Conservation (phyloP, 2,888 invertebrate species). For the Harpalus rufipes region DNA sequence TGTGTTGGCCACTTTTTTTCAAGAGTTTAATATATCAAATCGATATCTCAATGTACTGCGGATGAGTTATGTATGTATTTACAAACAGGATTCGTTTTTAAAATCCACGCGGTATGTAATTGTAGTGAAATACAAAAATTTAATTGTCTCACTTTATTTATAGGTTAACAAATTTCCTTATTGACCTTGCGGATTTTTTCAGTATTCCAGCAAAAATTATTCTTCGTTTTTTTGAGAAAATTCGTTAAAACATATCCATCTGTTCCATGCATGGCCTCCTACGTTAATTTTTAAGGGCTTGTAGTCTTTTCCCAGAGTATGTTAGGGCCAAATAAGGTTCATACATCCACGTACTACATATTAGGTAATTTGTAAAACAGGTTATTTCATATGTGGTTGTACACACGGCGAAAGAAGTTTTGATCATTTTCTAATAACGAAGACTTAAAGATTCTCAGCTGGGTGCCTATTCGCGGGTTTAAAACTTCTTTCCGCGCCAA, state of each 20-base stretch:
- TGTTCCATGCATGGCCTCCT: not conserved
- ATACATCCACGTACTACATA: conserved; percentile 52
- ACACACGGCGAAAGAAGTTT: conserved; percentile 36
- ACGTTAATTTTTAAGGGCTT: conserved; percentile 7
- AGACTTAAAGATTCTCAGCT: not conserved
- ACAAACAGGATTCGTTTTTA: too few relatives aligned
- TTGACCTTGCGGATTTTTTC: not conserved
- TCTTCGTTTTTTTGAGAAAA: not conserved
- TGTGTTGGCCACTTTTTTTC: too few relatives aligned
- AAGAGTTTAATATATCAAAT: too few relatives aligned
- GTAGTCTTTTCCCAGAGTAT: not conserved
- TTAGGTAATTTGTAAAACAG: conserved; percentile 64
- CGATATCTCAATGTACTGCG: too few relatives aligned
- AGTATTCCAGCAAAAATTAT: not conserved
- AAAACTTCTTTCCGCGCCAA: conserved; percentile 44
- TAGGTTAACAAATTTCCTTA: too few relatives aligned
- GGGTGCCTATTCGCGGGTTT: not conserved
- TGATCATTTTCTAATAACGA: not conserved
- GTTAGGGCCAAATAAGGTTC: conserved; percentile 56
- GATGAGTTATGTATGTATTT: too few relatives aligned
- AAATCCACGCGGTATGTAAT: too few relatives aligned
- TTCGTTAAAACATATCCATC: not conserved
- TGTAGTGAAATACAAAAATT: too few relatives aligned
- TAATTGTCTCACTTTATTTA: too few relatives aligned
- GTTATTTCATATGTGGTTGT: conserved; percentile 58